Evolutionary conservation across 2,888 invertebrate genomes (phyloP), one percentile per base, ranked within the genome.

Genomic region (Parnassius apollo): DNA sequence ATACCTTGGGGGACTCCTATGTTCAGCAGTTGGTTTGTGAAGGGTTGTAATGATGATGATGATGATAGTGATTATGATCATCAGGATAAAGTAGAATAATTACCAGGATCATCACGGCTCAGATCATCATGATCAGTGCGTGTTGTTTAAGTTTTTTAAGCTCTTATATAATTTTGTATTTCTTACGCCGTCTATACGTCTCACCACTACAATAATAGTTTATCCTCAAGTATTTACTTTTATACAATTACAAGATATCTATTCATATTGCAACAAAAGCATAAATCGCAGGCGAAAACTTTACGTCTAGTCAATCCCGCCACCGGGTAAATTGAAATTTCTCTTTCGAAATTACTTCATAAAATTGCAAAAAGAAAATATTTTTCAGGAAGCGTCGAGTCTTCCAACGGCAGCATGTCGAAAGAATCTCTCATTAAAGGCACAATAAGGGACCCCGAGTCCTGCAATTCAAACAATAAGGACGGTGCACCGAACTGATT

Each of bases 381-480:
- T 64, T 52, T 61, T 57, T 12, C 59, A 13, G 48, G 52, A 49
- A 60, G 49, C 51, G 56, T 65, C 54, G 61, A 7, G 49, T 46
- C 59, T 57, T 54, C 61, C 58, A 60, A 57, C 55, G 50, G 22
- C 13, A 60, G 63, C 57, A 61, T 57, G 64, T 65, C 58, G 57
- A 65, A 67, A 66, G 69, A 68, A 71, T 72, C 66, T 68, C 73
- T 75, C 71, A 73, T 74, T 74, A 72, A 69, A 46, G 62, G 56
- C 66, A 73, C 75, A 74, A 73, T 72, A 70, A 70, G 68, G 66
- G 62, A 61, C 61, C 65, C 65, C 65, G 52, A 59, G 64, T 65
- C 68, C 65, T 66, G 62, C 62, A 66, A 65, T 60, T 64, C 75
- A 74, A 72, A 75, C 75, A 75, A 72, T 70, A 59, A 66, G 57